Base-by-base conservation (phyloP, 2,888 invertebrate genomes). In the Phyllotreta striolata region DNA sequence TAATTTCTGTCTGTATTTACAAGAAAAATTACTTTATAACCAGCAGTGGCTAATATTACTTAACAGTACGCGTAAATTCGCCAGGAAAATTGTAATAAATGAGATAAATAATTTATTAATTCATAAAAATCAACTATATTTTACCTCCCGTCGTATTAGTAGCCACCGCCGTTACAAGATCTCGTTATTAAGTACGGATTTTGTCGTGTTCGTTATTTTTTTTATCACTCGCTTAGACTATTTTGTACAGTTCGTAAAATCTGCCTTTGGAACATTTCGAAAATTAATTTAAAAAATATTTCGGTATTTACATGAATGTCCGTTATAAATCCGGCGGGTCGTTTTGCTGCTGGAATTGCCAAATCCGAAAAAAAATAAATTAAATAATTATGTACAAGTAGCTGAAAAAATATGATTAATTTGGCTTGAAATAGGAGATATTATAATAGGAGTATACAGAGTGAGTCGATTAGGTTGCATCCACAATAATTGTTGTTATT, bases 1-100 rank as follows among this genome's bases (percentile, higher is more conserved):
- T 24, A 24, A 24, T 72, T 49, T 49, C 49, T 73, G n/a, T n/a
- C 71, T 64, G 63, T 67, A 67, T 71, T 73, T 72, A 70, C 70
- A 64, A 63, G 68, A 67, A 71, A 70, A 70, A 62, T 58, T 63
- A 34, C 39, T 56, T 63, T 10, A 24, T 47, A 47, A 47, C 9
- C 34, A 34, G 7, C 13, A 47, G 47, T 47, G 47, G 24, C 7
- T 47, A 24, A 34, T 47, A 47, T 47, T 47, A 44, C 44, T 24
- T 24, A 24, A 24, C 24, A 24, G 24, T 4, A 4, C 24, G 24
- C 24, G 2, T 24, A 24, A 24, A 24, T 24, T 4, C 24, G 24
- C 24, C 24, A 4, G 24, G 24, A 24, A 24, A 24, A 24, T n/a
- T n/a, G n/a, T n/a, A n/a, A n/a, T n/a, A n/a, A n/a, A n/a, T n/a